These are phyloP conservation scores for Drosophila nebulosa DNA, from an alignment of 1,140 invertebrate genomes.

Conservation along the genomic window DNA sequence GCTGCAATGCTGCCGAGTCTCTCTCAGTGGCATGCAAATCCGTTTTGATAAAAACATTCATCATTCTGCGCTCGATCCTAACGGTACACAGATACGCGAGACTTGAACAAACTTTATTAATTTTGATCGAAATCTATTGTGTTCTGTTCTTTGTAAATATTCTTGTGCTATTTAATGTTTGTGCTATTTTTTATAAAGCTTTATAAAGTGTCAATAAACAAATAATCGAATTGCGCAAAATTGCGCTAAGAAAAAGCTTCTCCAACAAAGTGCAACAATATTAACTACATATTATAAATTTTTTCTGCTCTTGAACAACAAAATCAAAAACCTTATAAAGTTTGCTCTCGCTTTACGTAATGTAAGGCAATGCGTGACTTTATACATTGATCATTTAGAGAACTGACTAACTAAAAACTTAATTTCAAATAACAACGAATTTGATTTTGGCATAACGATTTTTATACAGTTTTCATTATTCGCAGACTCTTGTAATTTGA, in stretches of 20 bases:
- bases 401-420: no score
- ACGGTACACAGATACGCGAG: not conserved
- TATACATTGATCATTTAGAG: no score
- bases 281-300: not conserved
- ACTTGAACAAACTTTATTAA: not conserved
- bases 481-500: no score
- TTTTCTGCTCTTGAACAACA: not conserved
- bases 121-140: no score
- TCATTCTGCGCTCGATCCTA: not conserved
- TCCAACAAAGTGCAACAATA: not conserved
- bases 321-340: not conserved
- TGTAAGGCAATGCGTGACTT: not conserved
- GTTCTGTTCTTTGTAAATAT: not conserved
- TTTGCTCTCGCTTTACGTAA: not conserved
- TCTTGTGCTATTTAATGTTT: not conserved
- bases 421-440: no score
- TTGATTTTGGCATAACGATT: no score
- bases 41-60: not conserved
- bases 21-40: not conserved
- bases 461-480: no score
- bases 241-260: not conserved
- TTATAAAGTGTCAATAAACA: not conserved
- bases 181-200: no score
- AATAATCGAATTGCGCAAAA: not conserved
- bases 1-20: not conserved